Base-by-base conservation (phyloP, 2,888 invertebrate species). In the Molorchus minor region DNA sequence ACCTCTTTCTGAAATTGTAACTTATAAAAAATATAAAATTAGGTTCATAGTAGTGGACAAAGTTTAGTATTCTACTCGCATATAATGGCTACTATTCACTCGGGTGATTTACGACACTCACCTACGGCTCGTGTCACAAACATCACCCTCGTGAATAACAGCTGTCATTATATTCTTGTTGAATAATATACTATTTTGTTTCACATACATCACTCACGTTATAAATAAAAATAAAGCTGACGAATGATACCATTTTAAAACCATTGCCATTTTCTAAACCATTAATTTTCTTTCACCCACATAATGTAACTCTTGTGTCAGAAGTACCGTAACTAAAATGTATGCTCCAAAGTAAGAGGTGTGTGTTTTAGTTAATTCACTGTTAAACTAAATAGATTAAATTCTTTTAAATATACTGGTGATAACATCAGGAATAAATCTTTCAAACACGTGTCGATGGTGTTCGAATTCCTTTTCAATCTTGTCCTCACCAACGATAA, bases 371-470 rank as follows among this genome's bases (percentile, higher is more conserved):
- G 36, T 40, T 55, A 15, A n/a, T 45, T 19, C 20, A 45, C 20
- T 55, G 45, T 45, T 46, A 46, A 40, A 46, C 40, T 30, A 46
- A 46, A 45, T 38, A 40, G 55, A 55, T 55, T 46, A 36, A 46
- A 55, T 46, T 45, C 38, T 44, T 55, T 40, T 25, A 46, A 46
- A 55, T 36, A 46, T 55, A 55, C 38, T 25, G n/a, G n/a, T n/a
- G 51, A 51, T 51, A 51, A 29, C 46, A 55, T 55, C 55, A 4
- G 45, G 36, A 55, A 55, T 45, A 55, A 55, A 55, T 55, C 55
- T 54, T 46, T 55, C 40, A 45, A 46, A 55, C 55, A 55, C 55
- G 46, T 36, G 45, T 55, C 46, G 51, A 40, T 38, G 33, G 44
- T 45, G 52, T 44, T 45, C 38, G 53, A 54, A 54, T 51, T 51